Conservation (phyloP, 2,113 vertebrate species). For the Formicarius rufipectus region DNA sequence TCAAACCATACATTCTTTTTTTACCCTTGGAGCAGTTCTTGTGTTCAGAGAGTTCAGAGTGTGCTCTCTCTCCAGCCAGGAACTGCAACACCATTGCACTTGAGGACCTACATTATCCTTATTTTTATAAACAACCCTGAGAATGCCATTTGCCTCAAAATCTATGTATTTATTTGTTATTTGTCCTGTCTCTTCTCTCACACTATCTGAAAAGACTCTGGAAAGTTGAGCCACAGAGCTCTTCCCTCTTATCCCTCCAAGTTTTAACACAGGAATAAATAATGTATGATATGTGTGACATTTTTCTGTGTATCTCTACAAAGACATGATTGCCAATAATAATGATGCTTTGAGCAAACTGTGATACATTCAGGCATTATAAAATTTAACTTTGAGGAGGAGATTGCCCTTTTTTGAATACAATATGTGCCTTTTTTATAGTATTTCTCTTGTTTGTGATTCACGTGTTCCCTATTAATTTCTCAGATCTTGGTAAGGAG, state of each 20-base stretch:
- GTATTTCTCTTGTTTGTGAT: neutral
- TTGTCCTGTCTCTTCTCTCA: neutral
- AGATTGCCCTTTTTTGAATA: neutral
- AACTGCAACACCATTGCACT: neutral
- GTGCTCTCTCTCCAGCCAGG: neutral
- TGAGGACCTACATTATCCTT: neutral
- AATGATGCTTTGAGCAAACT: neutral
- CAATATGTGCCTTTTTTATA: neutral
- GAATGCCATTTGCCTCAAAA: neutral
- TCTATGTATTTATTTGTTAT: neutral
- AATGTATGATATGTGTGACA: neutral
- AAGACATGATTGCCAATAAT: neutral
- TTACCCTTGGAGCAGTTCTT: neutral
- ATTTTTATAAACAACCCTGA: neutral
- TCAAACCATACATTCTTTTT: neutral
- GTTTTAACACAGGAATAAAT: neutral
- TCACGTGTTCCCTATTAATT: neutral
- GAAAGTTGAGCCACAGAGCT: neutral
- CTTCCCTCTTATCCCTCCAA: neutral
- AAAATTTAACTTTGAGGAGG: neutral
- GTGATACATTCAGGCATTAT: neutral
- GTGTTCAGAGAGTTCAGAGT: neutral
- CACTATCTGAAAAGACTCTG: neutral
- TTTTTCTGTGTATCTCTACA: neutral
- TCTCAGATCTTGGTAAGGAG: neutral